These are phyloP conservation scores for Athrips mouffetella DNA, from an alignment of 2,888 invertebrate species.

Conservation along the genomic window DNA sequence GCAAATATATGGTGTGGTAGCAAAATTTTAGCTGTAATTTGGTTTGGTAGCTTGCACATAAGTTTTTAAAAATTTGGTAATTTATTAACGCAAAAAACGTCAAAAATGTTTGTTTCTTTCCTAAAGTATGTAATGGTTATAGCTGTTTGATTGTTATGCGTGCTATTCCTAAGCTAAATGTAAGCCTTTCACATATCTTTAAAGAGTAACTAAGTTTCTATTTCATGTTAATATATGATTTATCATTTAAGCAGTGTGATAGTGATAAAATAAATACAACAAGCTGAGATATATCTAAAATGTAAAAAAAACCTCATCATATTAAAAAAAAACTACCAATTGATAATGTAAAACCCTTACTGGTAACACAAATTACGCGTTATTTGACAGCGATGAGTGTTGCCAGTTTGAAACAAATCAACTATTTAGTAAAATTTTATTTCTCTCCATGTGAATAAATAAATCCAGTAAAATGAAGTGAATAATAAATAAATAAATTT, in stretches of 20 bases:
- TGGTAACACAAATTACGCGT: neutral
- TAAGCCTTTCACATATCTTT: conserved; percentile 16
- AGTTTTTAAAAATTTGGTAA: too few species aligned
- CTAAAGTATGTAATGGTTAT: neutral
- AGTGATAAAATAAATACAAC: neutral
- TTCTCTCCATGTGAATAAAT: too few species aligned
- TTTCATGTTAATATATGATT: conserved; percentile 2
- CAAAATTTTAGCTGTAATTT: neutral
- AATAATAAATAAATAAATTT: too few species aligned
- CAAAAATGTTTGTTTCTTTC: neutral
- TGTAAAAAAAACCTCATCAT: neutral
- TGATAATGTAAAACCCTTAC: neutral
- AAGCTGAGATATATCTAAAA: neutral
- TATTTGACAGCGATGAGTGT: too few species aligned
- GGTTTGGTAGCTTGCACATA: neutral
- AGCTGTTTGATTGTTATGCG: neutral
- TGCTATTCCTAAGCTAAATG: neutral
- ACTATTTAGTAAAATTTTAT: too few species aligned
- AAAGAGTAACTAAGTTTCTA: neutral
- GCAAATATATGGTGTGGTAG: neutral
- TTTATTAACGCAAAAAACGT: too few species aligned
- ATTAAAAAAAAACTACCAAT: neutral
- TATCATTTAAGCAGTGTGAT: neutral
- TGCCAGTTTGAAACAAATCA: neutral
- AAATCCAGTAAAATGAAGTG: too few species aligned